phyloP scores from a whole-genome alignment of 1,140 invertebrate species.

The Riptortus pedestris region DNA sequence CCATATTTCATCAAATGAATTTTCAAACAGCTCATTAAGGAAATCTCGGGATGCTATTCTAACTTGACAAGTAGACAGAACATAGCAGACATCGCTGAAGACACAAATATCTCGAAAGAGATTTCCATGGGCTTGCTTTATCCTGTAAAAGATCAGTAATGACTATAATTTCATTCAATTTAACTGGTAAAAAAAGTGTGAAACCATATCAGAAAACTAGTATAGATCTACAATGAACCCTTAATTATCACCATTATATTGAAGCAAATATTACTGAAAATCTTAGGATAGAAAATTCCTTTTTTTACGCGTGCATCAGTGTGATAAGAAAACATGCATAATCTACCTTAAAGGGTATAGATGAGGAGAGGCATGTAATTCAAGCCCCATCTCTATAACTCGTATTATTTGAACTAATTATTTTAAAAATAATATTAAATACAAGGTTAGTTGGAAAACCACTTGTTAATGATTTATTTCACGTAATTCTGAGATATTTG shows the following conservation, averaged over 20 bases:
- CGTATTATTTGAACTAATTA: too few relatives aligned
- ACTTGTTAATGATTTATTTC: too few relatives aligned
- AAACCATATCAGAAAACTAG: not conserved
- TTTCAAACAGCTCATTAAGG: constrained; percentile 88
- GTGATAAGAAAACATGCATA: too few relatives aligned
- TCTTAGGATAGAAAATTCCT: too few relatives aligned
- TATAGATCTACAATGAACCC: not conserved
- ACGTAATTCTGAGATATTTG: too few relatives aligned
- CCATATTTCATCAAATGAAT: constrained; percentile 53
- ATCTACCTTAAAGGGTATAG: too few relatives aligned
- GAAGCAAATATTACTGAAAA: too few relatives aligned
- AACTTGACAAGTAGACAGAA: constrained; percentile 68
- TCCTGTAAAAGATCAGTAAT: constrained; percentile 46
- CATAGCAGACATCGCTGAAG: constrained; percentile 80
- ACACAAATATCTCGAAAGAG: constrained; percentile 80
- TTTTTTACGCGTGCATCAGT: too few relatives aligned
- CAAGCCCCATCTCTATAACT: too few relatives aligned
- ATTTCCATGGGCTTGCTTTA: constrained; percentile 78
- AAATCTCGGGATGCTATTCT: constrained; percentile 73
- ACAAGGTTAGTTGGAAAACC: too few relatives aligned
- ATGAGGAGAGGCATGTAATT: too few relatives aligned
- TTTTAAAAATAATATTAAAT: too few relatives aligned
- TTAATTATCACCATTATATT: not conserved
- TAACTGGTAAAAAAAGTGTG: not conserved
- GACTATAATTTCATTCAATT: constrained; percentile 7